Conservation (phyloP, 2,113 vertebrate genomes). For the Pimephales promelas region DNA sequence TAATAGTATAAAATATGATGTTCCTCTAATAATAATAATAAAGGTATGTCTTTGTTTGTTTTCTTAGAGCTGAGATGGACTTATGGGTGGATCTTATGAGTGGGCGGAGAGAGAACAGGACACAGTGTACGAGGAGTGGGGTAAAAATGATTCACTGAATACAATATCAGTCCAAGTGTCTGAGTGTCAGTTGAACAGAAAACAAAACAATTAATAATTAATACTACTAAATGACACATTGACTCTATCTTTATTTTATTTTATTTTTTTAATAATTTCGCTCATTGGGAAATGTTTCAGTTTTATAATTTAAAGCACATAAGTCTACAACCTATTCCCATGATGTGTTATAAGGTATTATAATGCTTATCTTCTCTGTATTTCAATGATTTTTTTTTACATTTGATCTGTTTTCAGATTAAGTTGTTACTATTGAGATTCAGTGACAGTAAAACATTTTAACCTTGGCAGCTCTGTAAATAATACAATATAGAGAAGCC, state of each 20-base stretch:
- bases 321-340: neutral
- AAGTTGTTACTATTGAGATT: too few species aligned
- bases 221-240: neutral
- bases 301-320: neutral
- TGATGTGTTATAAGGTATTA: neutral
- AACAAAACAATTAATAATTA: too few species aligned
- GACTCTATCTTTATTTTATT: neutral
- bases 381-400: neutral
- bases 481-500: neutral
- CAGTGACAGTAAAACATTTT: neutral
- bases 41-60: neutral
- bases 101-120: slow-evolving; percentile 4
- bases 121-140: slow-evolving; percentile 57
- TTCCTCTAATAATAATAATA: neutral
- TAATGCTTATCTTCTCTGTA: neutral
- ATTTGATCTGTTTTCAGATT: neutral
- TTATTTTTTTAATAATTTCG: neutral
- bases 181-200: neutral
- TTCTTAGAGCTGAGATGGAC: slow-evolving; percentile 51
- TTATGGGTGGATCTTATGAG: slow-evolving; percentile 43
- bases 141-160: slow-evolving; percentile 27
- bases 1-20: neutral
- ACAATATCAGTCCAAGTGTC: neutral
- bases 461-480: neutral
- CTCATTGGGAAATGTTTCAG: neutral